A percentile compares a stretch with the other conserved stretches of the same genome.
phyloP scores from a whole-genome alignment of 2,113 vertebrate genomes.

The Chrysemys picta region DNA sequence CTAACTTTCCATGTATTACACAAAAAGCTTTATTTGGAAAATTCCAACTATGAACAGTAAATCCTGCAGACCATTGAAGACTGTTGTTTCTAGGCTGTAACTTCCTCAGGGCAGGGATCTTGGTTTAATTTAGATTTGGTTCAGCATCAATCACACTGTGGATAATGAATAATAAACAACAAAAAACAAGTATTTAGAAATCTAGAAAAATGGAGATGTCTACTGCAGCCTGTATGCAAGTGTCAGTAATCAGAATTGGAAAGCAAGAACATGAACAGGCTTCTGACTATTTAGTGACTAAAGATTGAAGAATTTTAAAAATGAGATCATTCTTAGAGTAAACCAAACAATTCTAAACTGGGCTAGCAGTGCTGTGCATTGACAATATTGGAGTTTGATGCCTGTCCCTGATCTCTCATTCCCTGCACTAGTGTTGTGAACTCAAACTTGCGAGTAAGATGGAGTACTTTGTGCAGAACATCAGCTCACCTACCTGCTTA shows the following conservation, averaged over 20 bases:
- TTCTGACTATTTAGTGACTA: constrained; percentile 17
- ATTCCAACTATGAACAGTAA: constrained; percentile 18
- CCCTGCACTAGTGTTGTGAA: background rate
- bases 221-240: constrained; percentile 10
- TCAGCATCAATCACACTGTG: constrained; percentile 16
- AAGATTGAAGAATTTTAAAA: constrained; percentile 6
- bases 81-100: background rate
- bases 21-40: constrained; percentile 13
- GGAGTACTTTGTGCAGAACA: background rate
- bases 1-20: background rate
- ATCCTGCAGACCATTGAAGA: background rate
- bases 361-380: background rate
- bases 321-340: constrained; percentile 6
- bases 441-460: background rate
- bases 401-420: background rate
- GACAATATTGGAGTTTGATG: background rate
- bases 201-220: constrained; percentile 12
- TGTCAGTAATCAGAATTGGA: background rate
- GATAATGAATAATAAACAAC: constrained; percentile 46
- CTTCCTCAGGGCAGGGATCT: background rate
- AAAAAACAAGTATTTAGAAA: background rate
- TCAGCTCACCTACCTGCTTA: background rate
- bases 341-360: background rate
- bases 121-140: constrained; percentile 38
- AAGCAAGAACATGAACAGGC: constrained; percentile 1